phyloP scores from a whole-genome alignment of 2,113 vertebrate species.

The Saguinus midas region DNA sequence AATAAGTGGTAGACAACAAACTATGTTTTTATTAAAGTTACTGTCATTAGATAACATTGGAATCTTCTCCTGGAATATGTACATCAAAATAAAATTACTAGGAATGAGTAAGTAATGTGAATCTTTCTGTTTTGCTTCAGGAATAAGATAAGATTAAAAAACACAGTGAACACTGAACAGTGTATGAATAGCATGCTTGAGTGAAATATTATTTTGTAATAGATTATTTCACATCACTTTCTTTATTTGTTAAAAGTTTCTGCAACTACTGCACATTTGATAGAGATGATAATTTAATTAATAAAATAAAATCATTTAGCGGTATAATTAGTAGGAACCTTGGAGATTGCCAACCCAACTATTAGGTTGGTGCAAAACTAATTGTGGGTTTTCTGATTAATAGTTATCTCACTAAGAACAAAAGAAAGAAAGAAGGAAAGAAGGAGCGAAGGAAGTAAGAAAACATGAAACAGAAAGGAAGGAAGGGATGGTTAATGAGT shows the following conservation, averaged over 20 bases:
- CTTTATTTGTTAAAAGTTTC: background rate
- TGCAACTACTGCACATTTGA: background rate
- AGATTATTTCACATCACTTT: too few species aligned
- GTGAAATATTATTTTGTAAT: background rate
- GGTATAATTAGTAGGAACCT: background rate
- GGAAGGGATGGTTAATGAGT: too few species aligned
- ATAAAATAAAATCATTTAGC: background rate
- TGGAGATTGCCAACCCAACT: background rate
- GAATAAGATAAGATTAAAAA: background rate
- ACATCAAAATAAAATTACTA: background rate
- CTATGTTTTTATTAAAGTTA: background rate
- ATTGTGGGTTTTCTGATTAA: too few species aligned
- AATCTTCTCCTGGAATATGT: background rate
- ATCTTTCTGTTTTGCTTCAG: background rate
- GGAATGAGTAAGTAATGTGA: background rate
- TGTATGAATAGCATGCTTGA: background rate
- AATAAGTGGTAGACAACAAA: background rate
- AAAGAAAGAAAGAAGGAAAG: too few species aligned
- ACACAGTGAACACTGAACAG: background rate
- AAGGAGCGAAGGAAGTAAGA: too few species aligned
- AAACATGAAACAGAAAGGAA: too few species aligned
- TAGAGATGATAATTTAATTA: background rate
- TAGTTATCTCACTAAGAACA: too few species aligned
- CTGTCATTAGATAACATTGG: background rate
- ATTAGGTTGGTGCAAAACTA: too few species aligned